Base-by-base conservation (phyloP, 1,140 invertebrate species). In the Trichogramma pretiosum region DNA sequence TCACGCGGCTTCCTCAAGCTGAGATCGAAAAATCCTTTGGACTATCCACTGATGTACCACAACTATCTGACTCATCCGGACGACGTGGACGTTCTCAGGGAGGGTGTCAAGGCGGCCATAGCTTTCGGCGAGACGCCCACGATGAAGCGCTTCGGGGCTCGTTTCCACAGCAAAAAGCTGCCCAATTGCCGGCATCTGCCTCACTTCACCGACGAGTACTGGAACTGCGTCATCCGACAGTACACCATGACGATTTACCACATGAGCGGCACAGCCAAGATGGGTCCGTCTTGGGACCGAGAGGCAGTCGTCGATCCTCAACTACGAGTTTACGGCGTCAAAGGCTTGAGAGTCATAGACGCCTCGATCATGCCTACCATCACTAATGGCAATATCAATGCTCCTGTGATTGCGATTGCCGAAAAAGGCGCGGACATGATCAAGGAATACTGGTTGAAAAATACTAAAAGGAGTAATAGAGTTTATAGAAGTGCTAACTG, bases 381-480 rank as follows among this genome's bases (percentile, higher is more conserved):
- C 2, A 84, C 85, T 0, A 87, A 81, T 59, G 89, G 87, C 0
- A 90, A 91, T 56, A 89, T 89, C 14, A 89, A 90, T 53, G 86
- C 87, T 0, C 85, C 87, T 0, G 81, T 83, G 0, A 86, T 94
- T 9, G 94, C 94, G 90, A 89, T 96, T n/a, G 92, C 74, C 0
- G 92, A 96, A 60, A 93, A 92, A 62, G 90, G 84, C 0, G 78
- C 90, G 0, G 90, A 94, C 69, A 61, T 93, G 61, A 84, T 95
- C 7, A 89, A 89, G 60, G 46, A 60, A 21, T 51, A 55, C 1
- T 70, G 68, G 68, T n/a, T 45, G 18, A 41, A 33, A 5, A 46
- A 37, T 22, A 44, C 42, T 18, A 46, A 30, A 35, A 37, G 50
- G 30, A 45, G 18, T 14, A 50, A 41, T 18, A 40, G 37, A 10